Conservation (phyloP, 2,888 invertebrate genomes). For the Mythimna loreyi region DNA sequence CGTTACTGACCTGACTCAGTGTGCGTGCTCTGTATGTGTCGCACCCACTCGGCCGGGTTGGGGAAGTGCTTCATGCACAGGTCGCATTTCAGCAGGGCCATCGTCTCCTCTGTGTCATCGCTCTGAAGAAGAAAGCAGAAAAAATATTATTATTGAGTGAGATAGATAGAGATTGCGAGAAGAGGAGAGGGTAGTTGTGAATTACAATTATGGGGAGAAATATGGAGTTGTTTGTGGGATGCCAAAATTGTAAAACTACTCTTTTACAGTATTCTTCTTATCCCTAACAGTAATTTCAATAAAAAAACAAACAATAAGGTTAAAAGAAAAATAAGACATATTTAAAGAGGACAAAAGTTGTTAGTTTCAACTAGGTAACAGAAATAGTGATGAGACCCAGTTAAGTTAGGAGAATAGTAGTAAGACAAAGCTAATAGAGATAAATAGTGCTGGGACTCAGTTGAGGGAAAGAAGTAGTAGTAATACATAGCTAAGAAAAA, state of each 20-base stretch:
- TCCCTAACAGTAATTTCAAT: no score
- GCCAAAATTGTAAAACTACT: no score
- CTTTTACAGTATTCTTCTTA: no score
- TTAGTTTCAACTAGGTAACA: neutral
- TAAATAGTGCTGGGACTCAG: neutral
- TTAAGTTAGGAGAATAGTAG: neutral
- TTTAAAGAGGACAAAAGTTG: neutral
- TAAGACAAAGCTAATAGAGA: neutral
- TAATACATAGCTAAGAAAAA: neutral
- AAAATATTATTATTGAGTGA: neutral
- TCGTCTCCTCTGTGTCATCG: constrained; percentile 93
- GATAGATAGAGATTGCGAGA: neutral
- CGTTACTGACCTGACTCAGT: constrained; percentile 92
- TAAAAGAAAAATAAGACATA: no score
- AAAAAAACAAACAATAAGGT: no score
- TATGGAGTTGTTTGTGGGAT: no score
- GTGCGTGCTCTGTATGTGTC: constrained; percentile 96
- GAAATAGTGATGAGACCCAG: neutral
- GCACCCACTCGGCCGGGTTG: constrained; percentile 96
- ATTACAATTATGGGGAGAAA: no score
- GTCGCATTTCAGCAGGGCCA: constrained; percentile 95
- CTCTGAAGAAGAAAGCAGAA: constrained; percentile 80
- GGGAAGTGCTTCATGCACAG: constrained; percentile 94
- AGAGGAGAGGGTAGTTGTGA: neutral
- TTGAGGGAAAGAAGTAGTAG: neutral